Evolutionary conservation across 35 echinoderm and acorn worm species (phyloP).

Genomic region (Heliocidaris tuberculata): DNA sequence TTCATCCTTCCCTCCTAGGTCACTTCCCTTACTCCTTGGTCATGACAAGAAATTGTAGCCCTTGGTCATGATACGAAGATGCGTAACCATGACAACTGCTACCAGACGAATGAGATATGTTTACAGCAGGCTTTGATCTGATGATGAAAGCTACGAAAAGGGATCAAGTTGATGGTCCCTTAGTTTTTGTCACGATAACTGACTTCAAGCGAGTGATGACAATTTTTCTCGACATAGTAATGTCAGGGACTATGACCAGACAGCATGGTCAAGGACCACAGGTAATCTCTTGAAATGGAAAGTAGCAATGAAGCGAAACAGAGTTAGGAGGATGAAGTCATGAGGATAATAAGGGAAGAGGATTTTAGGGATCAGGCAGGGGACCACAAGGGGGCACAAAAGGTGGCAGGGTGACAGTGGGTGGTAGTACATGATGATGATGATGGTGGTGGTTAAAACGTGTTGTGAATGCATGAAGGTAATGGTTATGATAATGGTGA

Average conservation of each 20-base stretch:
- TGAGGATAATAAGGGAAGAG: not conserved
- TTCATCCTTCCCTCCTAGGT: no score
- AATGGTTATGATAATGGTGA: no score
- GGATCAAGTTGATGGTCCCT: not conserved
- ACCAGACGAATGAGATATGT: not conserved
- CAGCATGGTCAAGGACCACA: not conserved
- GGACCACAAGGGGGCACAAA: not conserved
- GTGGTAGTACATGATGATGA: not conserved
- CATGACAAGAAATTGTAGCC: no score
- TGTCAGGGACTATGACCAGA: not conserved
- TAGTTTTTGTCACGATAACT: not conserved
- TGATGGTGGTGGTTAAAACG: not conserved
- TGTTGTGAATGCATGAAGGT: no score
- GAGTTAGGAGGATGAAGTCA: not conserved
- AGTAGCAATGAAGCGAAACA: constrained; percentile 1
- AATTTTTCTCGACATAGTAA: not conserved
- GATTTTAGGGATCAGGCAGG: not conserved
- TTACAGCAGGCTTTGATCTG: not conserved
- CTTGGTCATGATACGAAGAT: not conserved
- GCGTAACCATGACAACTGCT: not conserved
- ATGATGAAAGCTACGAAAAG: not conserved
- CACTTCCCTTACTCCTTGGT: no score
- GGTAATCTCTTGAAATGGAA: not conserved
- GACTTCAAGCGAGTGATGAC: not conserved
- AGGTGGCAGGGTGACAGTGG: not conserved